phyloP scores from a whole-genome alignment of 2,113 vertebrate genomes.

The Semnopithecus entellus region DNA sequence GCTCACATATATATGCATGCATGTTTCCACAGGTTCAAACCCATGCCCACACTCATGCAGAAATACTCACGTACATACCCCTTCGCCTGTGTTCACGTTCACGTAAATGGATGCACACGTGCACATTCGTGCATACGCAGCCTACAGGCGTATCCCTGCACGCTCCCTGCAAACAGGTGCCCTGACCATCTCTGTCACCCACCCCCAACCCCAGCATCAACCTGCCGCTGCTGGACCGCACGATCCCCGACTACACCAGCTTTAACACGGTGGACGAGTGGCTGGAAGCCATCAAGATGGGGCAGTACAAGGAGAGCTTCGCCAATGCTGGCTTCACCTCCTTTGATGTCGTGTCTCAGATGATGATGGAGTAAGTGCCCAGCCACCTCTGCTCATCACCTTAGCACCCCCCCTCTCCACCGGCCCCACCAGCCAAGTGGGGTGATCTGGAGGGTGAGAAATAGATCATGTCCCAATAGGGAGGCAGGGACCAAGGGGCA shows the following conservation, averaged over 20 bases:
- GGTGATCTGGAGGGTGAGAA: neutral
- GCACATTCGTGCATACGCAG: too few relatives aligned
- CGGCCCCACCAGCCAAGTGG: accelerated
- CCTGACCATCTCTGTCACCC: slow-evolving; percentile 25
- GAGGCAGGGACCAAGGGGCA: neutral
- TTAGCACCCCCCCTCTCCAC: accelerated
- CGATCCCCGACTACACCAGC: slow-evolving; percentile 95
- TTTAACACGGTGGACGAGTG: slow-evolving; percentile 96
- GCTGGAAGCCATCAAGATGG: slow-evolving; percentile 99
- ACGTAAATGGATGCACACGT: accelerated
- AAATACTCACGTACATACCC: neutral
- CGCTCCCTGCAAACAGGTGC: accelerated
- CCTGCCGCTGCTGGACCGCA: slow-evolving; percentile 95
- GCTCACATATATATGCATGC: accelerated
- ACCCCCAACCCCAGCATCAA: slow-evolving; percentile 87
- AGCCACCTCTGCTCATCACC: accelerated
- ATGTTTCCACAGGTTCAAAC: neutral
- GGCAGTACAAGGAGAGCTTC: slow-evolving; percentile 98
- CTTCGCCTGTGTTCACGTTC: too few relatives aligned
- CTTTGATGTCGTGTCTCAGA: slow-evolving; percentile 95
- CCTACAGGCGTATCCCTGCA: accelerated
- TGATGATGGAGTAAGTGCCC: slow-evolving; percentile 95
- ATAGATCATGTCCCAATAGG: neutral
- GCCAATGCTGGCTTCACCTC: slow-evolving; percentile 91
- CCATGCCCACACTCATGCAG: accelerated